A percentile compares a stretch with the other conserved stretches of the same genome.
Evolutionary conservation across 2,797 vertebrate species (phyloP).

Genomic region (Nannoperca australis): DNA sequence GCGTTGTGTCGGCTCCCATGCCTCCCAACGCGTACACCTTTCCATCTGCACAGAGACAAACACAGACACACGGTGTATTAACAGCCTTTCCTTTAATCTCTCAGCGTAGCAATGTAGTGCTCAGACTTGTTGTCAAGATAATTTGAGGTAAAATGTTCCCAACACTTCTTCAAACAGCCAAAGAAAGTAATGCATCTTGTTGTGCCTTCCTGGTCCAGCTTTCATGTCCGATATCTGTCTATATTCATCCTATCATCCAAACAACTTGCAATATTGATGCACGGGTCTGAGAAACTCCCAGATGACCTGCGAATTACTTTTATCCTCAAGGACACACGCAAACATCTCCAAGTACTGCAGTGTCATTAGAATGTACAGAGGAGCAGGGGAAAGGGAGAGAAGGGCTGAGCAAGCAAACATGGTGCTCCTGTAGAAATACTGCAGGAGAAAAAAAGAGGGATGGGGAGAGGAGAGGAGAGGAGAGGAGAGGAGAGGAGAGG

Average conservation of each 20-base stretch:
- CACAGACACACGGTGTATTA: neutral
- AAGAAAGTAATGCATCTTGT: slow-evolving; percentile 9
- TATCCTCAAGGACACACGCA: slow-evolving; percentile 43
- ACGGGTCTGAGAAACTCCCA: slow-evolving; percentile 7
- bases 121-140: neutral
- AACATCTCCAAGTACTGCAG: slow-evolving; percentile 44
- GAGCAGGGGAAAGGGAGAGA: slow-evolving; percentile 5
- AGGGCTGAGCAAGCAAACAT: slow-evolving; percentile 56
- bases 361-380: slow-evolving; percentile 59
- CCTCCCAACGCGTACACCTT: slow-evolving; percentile 93
- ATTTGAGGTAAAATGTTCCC: slow-evolving; percentile 1
- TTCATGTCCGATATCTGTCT: slow-evolving; percentile 10
- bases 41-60: slow-evolving; percentile 86
- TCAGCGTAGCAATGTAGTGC: neutral
- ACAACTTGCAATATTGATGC: slow-evolving; percentile 50
- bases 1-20: slow-evolving; percentile 94
- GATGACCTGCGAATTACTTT: slow-evolving; percentile 22
- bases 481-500: neutral
- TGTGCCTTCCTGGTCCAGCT: slow-evolving; percentile 14
- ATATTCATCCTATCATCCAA: slow-evolving; percentile 37
- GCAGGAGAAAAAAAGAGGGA: neutral
- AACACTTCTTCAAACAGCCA: slow-evolving; percentile 12
- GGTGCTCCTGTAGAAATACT: slow-evolving; percentile 36
- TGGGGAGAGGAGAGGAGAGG: too few relatives aligned
- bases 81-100: neutral